phyloP scores from a whole-genome alignment of 2,888 invertebrate genomes.

The Spialia ferax region DNA sequence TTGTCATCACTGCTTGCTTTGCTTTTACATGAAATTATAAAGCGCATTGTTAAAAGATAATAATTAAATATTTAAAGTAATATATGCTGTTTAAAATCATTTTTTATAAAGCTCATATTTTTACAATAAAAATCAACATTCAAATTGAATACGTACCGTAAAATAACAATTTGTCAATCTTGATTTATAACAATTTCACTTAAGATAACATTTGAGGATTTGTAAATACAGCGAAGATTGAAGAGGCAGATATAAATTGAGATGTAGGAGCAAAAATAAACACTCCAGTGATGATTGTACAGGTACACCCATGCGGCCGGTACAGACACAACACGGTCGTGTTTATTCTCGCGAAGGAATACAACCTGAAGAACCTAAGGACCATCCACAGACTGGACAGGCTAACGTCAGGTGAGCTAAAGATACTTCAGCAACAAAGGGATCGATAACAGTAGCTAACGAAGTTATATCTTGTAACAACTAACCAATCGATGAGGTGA shows the following conservation, averaged over 20 bases:
- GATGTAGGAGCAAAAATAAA: slow-evolving; percentile 24
- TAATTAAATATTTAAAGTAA: no score
- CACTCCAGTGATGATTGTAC: slow-evolving; percentile 48
- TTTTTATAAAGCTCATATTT: no score
- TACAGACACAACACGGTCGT: slow-evolving; percentile 99
- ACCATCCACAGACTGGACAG: slow-evolving; percentile 98
- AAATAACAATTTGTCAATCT: neutral
- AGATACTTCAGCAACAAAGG: slow-evolving; percentile 16
- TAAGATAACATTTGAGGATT: neutral
- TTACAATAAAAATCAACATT: neutral
- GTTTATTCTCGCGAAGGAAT: slow-evolving; percentile 98
- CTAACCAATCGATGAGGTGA: neutral
- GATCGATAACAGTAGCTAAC: neutral
- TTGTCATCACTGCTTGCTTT: slow-evolving; percentile 38
- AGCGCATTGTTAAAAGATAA: slow-evolving; percentile 14
- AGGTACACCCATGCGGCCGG: slow-evolving; percentile 99
- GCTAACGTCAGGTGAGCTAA: slow-evolving; percentile 93
- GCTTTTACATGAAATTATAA: slow-evolving; percentile 17
- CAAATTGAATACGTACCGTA: neutral
- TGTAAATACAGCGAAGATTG: neutral
- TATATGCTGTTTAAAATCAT: no score
- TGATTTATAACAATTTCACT: neutral
- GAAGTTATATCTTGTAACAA: neutral
- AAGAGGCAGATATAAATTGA: neutral
- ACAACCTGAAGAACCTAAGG: slow-evolving; percentile 96